Base-by-base conservation (phyloP, 2,797 vertebrate species). In the Lepilemur septentrionalis region DNA sequence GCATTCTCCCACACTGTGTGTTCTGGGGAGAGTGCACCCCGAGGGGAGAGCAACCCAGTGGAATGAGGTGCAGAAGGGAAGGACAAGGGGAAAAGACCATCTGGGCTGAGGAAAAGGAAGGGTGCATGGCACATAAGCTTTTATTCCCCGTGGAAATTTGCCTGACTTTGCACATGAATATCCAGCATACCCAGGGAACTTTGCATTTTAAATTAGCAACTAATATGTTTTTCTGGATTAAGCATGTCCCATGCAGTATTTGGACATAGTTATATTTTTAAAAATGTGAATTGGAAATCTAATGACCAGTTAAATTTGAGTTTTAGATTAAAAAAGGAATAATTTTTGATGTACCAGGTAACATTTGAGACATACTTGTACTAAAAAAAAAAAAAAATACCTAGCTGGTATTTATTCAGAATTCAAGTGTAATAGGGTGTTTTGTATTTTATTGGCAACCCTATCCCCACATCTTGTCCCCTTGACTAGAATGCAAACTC, bases 101-200 rank as follows among this genome's bases (percentile, higher is more conserved):
- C 10, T 0, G 14, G 4, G 6, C 7, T 7, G 15, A 94, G 41
- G 35, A 18, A 15, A 50, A 41, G 70, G 50, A 41, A 63, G 50
- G 14, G 1, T 0, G 2, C 5, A 3, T 0, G 1, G 7, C 1
- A 1, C 0, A 9, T 0, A 4, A 4, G 57, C 8, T 78, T 78
- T 59, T 8, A 5, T 1, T 65, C 32, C 7, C 35, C 5, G 0
- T 0, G 9, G 0, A 52, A 10, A 55, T 25, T 35, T 41, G 59
- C 38, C 81, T 25, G 14, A 22, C 43, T 82, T n/a, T 20, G 67
- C 61, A 73, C 82, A 30, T 59, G 20, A 91, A 75, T 22, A n/a
- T 4, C 3, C 18, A 50, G 9, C 12, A 15, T 17, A 30, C 3
- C 18, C 41, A 14, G 22, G 23, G 69, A 69, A 32, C 85, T 75